These are phyloP conservation scores for Eidolon dupreanum DNA, from an alignment of 2,797 vertebrate species.

Conservation along the genomic window DNA sequence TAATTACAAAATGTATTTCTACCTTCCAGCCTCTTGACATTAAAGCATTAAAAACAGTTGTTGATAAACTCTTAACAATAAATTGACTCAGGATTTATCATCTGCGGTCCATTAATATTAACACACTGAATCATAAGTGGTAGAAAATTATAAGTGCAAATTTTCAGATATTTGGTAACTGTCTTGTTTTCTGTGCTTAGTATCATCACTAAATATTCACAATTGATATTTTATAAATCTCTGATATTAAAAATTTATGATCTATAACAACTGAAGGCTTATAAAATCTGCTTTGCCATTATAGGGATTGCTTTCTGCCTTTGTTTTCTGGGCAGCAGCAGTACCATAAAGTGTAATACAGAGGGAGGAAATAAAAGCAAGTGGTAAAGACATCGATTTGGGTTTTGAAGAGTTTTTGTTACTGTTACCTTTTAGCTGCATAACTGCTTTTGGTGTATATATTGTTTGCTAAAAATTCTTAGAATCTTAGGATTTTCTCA, in stretches of 20 bases:
- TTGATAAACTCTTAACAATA: background rate
- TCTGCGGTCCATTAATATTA: background rate
- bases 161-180: background rate
- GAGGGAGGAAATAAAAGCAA: background rate
- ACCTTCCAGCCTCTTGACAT: background rate
- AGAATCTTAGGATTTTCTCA: background rate
- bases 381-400: background rate
- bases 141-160: background rate
- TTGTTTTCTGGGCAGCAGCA: background rate
- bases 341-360: background rate
- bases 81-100: background rate
- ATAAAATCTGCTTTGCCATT: background rate
- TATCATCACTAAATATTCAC: background rate
- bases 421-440: background rate
- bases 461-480: slow-evolving; percentile 7
- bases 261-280: background rate
- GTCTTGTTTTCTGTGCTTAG: background rate
- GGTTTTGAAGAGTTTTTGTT: background rate
- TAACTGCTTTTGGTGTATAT: background rate
- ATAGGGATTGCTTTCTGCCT: background rate
- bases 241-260: background rate
- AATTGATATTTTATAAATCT: background rate
- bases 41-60: background rate
- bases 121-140: background rate
- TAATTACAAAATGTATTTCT: background rate